phyloP scores from a whole-genome alignment of 2,113 vertebrate species.

The Eubucco bourcierii region DNA sequence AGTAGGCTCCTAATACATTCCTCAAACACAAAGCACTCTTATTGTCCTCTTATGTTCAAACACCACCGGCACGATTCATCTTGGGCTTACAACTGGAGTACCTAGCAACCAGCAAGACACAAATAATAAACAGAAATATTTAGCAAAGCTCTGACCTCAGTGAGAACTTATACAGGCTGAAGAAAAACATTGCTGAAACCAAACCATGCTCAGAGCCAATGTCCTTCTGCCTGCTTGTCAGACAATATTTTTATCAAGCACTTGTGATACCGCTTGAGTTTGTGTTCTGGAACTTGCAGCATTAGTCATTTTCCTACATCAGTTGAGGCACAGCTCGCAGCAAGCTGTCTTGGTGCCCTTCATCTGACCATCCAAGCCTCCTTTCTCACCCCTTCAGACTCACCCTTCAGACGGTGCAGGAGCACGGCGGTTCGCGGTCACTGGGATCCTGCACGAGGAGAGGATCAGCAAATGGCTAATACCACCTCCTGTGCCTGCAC shows the following conservation, averaged over 20 bases:
- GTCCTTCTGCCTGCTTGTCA: neutral
- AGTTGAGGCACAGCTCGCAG: neutral
- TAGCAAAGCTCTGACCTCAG: neutral
- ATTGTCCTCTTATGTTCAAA: neutral
- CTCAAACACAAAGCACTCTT: neutral
- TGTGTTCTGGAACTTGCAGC: neutral
- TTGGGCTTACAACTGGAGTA: neutral
- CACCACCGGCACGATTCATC: neutral
- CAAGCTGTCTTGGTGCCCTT: neutral
- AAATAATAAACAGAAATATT: neutral
- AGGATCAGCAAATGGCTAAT: neutral
- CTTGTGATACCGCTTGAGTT: neutral
- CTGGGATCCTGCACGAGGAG: rapidly evolving
- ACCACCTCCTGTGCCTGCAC: slow-evolving; percentile 1
- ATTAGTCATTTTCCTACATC: neutral
- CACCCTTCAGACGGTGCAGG: neutral
- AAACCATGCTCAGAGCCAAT: neutral
- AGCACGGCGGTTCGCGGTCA: rapidly evolving
- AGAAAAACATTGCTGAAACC: neutral
- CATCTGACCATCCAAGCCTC: neutral
- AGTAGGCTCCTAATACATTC: neutral
- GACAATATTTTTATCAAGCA: neutral
- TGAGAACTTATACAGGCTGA: neutral
- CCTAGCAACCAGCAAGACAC: neutral
- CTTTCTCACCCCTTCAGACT: neutral